A percentile compares a stretch with the other conserved stretches of the same genome.
Conservation (phyloP, 2,113 vertebrate species). For the Odontesthes bonariensis region DNA sequence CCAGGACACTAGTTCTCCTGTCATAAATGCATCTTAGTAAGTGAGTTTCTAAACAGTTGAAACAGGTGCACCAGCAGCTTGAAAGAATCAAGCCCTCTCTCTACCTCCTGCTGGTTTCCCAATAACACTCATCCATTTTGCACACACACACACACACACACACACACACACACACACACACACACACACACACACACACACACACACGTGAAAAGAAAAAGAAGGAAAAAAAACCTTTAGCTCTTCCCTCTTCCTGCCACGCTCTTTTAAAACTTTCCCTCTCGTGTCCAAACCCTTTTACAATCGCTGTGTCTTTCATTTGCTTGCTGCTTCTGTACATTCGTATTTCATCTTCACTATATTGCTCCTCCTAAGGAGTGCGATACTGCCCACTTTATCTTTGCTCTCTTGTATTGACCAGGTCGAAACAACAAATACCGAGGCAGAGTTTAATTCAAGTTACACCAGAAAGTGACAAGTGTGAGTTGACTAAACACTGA, state of each 20-base stretch:
- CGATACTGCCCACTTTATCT: neutral
- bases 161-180: constrained; percentile 1
- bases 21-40: constrained; percentile 32
- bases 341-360: constrained; percentile 17
- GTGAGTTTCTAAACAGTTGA: constrained; percentile 23
- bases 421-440: neutral
- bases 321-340: neutral
- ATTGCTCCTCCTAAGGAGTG: neutral
- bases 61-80: constrained; percentile 54
- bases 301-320: constrained; percentile 3
- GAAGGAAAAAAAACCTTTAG: neutral
- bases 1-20: constrained; percentile 27
- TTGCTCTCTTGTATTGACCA: neutral
- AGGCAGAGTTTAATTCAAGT: neutral
- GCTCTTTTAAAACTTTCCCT: constrained; percentile 17
- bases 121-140: constrained; percentile 3
- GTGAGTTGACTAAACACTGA: no score
- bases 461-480: no score
- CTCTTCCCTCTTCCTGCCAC: constrained; percentile 25
- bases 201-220: constrained; percentile 24
- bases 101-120: constrained; percentile 55
- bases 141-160: neutral
- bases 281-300: constrained; percentile 28
- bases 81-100: constrained; percentile 25
- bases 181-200: neutral